A percentile compares a stretch with the other conserved stretches of the same genome.
phyloP scores from a whole-genome alignment of 2,113 vertebrate species.

The Xiphorhynchus elegans region DNA sequence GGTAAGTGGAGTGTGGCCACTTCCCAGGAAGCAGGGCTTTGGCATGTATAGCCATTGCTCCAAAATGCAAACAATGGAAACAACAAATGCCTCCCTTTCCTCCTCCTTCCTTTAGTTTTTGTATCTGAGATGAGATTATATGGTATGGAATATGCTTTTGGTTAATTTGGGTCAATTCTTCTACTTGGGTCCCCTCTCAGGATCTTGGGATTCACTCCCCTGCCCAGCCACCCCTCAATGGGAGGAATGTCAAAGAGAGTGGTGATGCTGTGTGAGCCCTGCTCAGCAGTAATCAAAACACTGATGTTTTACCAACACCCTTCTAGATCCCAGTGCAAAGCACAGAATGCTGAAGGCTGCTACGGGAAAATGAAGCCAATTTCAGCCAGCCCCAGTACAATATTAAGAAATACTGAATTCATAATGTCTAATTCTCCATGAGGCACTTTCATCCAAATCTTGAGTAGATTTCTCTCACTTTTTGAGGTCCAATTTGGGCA shows the following conservation, averaged over 20 bases:
- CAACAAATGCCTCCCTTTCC: neutral
- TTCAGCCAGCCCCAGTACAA: neutral
- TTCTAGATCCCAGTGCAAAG: neutral
- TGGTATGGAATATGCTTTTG: neutral
- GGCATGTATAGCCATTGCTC: neutral
- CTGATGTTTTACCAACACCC: neutral
- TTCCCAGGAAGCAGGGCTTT: neutral
- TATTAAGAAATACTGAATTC: neutral
- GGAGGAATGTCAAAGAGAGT: neutral
- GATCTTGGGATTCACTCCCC: neutral
- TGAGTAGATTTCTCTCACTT: neutral
- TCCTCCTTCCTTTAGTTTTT: neutral
- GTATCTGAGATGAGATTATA: neutral
- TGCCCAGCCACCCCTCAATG: neutral
- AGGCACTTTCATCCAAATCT: neutral
- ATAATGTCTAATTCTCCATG: neutral
- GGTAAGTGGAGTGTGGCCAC: neutral
- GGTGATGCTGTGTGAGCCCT: neutral
- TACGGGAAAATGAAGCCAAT: neutral
- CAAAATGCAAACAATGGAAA: neutral
- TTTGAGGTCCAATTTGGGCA: neutral
- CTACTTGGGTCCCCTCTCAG: neutral
- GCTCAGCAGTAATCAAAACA: neutral
- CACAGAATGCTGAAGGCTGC: neutral
- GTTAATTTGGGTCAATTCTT: neutral